Base-by-base conservation (phyloP, 2,888 invertebrate genomes). In the Graphium colonna region DNA sequence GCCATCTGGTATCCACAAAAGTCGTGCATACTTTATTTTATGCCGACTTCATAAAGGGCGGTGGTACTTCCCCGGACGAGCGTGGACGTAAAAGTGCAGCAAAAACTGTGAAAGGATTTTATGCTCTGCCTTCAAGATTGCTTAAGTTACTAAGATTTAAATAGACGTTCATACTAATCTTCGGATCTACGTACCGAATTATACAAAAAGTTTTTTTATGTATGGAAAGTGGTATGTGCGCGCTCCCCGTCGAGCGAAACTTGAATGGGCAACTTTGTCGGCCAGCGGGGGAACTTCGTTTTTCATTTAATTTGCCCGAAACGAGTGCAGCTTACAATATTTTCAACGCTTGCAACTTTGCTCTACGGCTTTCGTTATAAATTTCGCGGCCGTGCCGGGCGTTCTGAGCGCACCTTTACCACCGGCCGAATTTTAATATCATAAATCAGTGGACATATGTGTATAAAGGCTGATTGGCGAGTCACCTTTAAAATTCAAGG, bases 301-400 rank as follows among this genome's bases (percentile, higher is more conserved):
- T 87, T 86, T 82, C 87, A 86, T 88, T 88, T 88, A 87, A 88
- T 87, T 87, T 82, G 78, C 72, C 78, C 79, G 77, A 82, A 87
- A 87, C 84, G 83, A 87, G 82, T 82, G 73, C 82, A 76, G 84
- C 79, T 86, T 84, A 84, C 85, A 82, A 87, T 87, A 87, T 87
- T 87, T 86, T 81, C 83, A 79, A 79, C 81, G 79, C 79, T 82
- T 66, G 75, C 75, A 86, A 86, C 81, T 84, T 83, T 82, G 75
- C 71, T 76, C 72, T 75, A 66, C 69, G 65, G 75, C 65, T 72
- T 79, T 82, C 73, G 81, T 84, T 82, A 84, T 87, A 83, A 82
- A 86, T 84, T 83, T 79, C 71, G 78, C 76, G 77, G 64, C 65
- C 62, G 58, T 56, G 51, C 51, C 33, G 57, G 53, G 51, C 57